These are phyloP conservation scores for Paragorgia papillata DNA, from an alignment of 92 coral and sea anemone genomes.

Conservation along the genomic window DNA sequence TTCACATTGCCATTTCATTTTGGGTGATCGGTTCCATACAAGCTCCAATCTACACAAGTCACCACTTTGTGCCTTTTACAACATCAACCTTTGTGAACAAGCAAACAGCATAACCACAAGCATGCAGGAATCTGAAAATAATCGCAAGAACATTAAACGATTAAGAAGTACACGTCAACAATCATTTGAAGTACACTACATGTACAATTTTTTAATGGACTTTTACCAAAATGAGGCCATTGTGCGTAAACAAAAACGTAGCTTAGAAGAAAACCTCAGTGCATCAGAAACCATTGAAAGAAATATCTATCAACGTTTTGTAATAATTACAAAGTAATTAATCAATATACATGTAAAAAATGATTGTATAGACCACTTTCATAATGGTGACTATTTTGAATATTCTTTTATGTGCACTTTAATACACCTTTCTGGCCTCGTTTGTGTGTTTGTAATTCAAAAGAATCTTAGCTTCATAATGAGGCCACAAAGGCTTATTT, in stretches of 20 bases:
- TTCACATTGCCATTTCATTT: not conserved
- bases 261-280: too few relatives aligned
- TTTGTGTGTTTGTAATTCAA: too few relatives aligned
- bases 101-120: slow-evolving; percentile 44
- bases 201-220: slow-evolving; percentile 48
- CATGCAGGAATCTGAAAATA: slow-evolving; percentile 40
- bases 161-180: slow-evolving; percentile 35
- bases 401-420: too few relatives aligned
- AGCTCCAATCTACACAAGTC: slow-evolving; percentile 44
- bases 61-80: slow-evolving; percentile 24
- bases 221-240: slow-evolving; percentile 32
- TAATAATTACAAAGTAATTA: too few relatives aligned
- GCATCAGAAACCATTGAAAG: too few relatives aligned
- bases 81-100: slow-evolving; percentile 35
- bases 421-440: too few relatives aligned
- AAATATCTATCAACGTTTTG: too few relatives aligned
- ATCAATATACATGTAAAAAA: too few relatives aligned
- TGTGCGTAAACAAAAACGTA: slow-evolving; percentile 9
- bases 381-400: too few relatives aligned
- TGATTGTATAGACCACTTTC: too few relatives aligned
- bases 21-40: slow-evolving; percentile 49
- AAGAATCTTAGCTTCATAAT: too few relatives aligned
- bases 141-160: slow-evolving; percentile 44
- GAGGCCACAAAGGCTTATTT: too few relatives aligned
- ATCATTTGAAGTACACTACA: slow-evolving; percentile 18